phyloP scores from a whole-genome alignment of 2,797 vertebrate genomes.

The Petrocephalus sullivani region DNA sequence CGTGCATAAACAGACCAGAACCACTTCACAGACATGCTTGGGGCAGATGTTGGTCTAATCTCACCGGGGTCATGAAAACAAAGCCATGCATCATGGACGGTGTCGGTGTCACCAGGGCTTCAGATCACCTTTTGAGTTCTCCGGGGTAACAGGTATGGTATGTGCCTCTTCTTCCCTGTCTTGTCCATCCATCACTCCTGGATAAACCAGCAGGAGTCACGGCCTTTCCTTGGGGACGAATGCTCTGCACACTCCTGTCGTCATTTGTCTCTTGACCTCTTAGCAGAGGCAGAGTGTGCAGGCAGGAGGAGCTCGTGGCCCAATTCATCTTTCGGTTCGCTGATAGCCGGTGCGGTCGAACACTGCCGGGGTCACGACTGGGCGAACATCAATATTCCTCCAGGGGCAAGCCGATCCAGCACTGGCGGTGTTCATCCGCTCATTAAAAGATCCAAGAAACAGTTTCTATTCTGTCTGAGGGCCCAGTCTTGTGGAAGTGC shows the following conservation, averaged over 20 bases:
- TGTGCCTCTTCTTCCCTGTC: neutral
- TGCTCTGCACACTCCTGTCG: neutral
- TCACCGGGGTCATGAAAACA: neutral
- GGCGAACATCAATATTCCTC: constrained; percentile 10
- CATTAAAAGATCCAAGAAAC: neutral
- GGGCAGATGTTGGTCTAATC: neutral
- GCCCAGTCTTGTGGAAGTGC: neutral
- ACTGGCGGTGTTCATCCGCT: neutral
- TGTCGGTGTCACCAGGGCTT: neutral
- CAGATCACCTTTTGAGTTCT: neutral
- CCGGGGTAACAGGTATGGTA: neutral
- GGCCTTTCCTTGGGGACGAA: neutral
- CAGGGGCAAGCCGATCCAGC: neutral
- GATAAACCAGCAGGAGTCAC: neutral
- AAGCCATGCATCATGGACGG: neutral
- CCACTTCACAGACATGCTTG: neutral
- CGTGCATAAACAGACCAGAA: neutral
- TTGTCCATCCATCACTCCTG: neutral
- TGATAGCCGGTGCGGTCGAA: neutral
- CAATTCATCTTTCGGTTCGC: neutral
- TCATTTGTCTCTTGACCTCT: neutral
- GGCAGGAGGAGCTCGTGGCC: neutral
- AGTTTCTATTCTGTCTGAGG: neutral
- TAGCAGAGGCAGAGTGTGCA: neutral
- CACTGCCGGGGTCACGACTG: neutral